phyloP scores from a whole-genome alignment of 2,797 vertebrate species.

The Distichodus sexfasciatus region DNA sequence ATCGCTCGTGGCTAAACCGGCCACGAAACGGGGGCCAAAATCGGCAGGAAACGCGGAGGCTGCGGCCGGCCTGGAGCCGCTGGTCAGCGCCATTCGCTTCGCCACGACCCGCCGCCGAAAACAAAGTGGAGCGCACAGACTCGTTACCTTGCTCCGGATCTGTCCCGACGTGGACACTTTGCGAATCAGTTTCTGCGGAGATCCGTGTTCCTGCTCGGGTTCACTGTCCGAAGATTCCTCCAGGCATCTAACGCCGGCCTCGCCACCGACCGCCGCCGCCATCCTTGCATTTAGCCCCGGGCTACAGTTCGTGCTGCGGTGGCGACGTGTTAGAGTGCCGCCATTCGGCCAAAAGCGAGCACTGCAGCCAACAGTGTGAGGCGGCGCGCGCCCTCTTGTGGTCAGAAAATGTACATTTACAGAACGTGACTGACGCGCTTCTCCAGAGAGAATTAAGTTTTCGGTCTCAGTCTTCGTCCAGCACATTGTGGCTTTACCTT shows the following conservation, averaged over 20 bases:
- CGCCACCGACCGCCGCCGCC: constrained; percentile 73
- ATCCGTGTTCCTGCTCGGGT: constrained; percentile 88
- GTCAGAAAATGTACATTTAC: not conserved
- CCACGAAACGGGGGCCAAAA: not conserved
- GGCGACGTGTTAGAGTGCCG: too few species aligned
- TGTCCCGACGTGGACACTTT: constrained; percentile 96
- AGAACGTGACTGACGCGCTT: not conserved
- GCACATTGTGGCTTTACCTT: too few species aligned
- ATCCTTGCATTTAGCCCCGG: constrained; percentile 68
- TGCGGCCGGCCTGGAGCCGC: not conserved
- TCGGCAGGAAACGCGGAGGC: constrained; percentile 22
- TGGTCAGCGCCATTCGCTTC: too few species aligned
- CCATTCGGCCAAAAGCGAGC: constrained; percentile 59
- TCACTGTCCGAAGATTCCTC: constrained; percentile 97
- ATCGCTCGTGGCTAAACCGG: too few species aligned
- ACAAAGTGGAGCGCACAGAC: not conserved
- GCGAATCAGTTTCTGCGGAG: constrained; percentile 90
- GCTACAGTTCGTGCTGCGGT: too few species aligned
- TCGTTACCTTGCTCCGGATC: constrained; percentile 90
- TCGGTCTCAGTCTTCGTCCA: too few species aligned
- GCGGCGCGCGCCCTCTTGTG: constrained; percentile 39
- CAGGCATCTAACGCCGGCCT: constrained; percentile 66
- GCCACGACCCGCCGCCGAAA: not conserved
- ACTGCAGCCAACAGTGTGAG: not conserved
- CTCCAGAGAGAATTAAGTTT: too few species aligned